Base-by-base conservation (phyloP, 2,113 vertebrate genomes). In the Ramphastos sulfuratus region DNA sequence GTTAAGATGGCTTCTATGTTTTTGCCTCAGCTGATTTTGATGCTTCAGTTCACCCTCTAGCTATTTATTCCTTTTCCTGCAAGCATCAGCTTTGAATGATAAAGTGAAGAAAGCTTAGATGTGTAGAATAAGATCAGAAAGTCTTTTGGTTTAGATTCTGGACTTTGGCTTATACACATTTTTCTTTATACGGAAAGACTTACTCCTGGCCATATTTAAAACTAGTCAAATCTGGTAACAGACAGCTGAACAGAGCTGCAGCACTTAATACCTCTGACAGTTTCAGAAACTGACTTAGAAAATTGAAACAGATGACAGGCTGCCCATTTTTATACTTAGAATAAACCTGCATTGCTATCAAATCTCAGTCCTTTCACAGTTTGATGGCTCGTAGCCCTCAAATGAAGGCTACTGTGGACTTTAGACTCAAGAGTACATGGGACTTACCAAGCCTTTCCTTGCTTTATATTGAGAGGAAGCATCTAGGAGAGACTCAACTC, bases 1-100 rank as follows among this genome's bases (percentile, higher is more conserved):
- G 64, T 89, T 89, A 89, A 91, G 50, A 65, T 80, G 69, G 4
- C 35, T 81, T 83, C 35, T 56, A 82, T 80, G 59, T 25, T 87
- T 88, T 85, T 82, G 46, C 69, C 60, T 79, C 58, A 59, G 73
- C 52, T 81, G 66, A 88, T 89, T 63, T 42, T 76, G 81, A 82
- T 82, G 74, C 46, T 76, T 31, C 42, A 72, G 52, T 59, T 92
- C 77, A 76, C 71, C 77, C 86, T 90, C 39, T 24, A 63, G 80
- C 50, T 77, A 83, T 93, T 93, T 70, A 92, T 56, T 84, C 12
- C 35, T 79, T 92, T 82, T 94, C 78, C 89, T 89, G 35, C 15
- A 13, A 6, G 21, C 69, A 85, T 39, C 33, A 86, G 85, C 84
- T 96, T 86, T 90, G 71, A 79, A 93, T 55, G 33, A 84, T 14